Evolutionary conservation across 2,888 invertebrate genomes (phyloP).

Genomic region (Cabera pusaria): DNA sequence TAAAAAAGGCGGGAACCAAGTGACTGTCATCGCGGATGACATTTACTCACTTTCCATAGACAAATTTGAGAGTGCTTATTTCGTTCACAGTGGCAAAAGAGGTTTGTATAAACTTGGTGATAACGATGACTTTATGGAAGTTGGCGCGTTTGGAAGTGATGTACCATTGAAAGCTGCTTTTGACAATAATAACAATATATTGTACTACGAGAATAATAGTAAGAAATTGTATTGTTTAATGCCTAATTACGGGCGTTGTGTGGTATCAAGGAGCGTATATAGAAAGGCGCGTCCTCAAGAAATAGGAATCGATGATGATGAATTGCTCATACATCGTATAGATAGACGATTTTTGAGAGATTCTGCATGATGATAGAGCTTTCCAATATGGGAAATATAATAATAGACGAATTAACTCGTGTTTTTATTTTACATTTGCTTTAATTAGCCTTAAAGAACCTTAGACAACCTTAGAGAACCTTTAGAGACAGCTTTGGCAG

Average conservation of each 20-base stretch:
- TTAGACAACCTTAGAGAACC: too few relatives aligned
- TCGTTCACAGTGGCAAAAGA: slow-evolving; percentile 52
- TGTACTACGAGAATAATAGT: slow-evolving; percentile 53
- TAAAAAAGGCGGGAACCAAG: slow-evolving; percentile 46
- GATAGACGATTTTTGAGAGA: slow-evolving; percentile 1
- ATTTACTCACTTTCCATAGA: slow-evolving; percentile 56
- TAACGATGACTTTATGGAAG: slow-evolving; percentile 40
- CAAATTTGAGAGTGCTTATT: slow-evolving; percentile 50
- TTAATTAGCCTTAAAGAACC: too few relatives aligned
- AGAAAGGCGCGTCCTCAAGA: neutral
- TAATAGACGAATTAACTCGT: too few relatives aligned
- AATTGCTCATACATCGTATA: slow-evolving; percentile 9
- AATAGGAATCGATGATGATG: slow-evolving; percentile 7
- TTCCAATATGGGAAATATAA: too few relatives aligned
- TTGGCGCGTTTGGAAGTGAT: slow-evolving; percentile 55
- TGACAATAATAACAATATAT: slow-evolving; percentile 58
- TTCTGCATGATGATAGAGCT: too few relatives aligned
- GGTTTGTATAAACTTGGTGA: slow-evolving; percentile 57
- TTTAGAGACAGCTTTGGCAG: too few relatives aligned
- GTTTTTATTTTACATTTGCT: too few relatives aligned
- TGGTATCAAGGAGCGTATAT: slow-evolving; percentile 30
- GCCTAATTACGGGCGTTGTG: slow-evolving; percentile 55
- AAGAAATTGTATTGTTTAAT: slow-evolving; percentile 54
- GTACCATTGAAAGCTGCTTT: slow-evolving; percentile 52
- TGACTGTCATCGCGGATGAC: slow-evolving; percentile 47